Evolutionary conservation across 2,797 vertebrate species (phyloP).

Genomic region (Amblyopsis hoosieri): DNA sequence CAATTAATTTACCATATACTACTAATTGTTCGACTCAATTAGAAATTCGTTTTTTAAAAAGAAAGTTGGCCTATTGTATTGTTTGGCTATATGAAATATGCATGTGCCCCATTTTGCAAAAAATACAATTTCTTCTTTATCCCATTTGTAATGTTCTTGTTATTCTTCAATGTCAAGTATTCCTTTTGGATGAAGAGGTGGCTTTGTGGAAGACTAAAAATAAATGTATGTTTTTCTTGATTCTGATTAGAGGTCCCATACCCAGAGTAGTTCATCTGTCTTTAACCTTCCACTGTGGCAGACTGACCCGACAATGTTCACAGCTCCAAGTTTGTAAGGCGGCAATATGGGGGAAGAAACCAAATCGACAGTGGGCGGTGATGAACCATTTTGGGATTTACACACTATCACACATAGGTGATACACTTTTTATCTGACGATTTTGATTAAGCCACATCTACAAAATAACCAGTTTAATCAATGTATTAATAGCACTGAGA

Average conservation of each 20-base stretch:
- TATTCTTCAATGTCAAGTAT: constrained; percentile 46
- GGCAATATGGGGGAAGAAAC: constrained; percentile 38
- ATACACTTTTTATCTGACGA: no score
- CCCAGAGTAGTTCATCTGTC: constrained; percentile 53
- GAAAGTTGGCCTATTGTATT: background rate
- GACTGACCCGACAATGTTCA: no score
- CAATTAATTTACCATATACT: constrained; percentile 1
- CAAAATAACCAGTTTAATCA: no score
- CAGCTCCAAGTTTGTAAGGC: background rate
- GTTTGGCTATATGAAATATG: background rate
- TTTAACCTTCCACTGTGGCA: constrained; percentile 30
- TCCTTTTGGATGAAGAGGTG: constrained; percentile 57
- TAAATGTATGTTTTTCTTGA: constrained; percentile 57
- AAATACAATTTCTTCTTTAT: constrained; percentile 39
- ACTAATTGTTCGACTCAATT: background rate
- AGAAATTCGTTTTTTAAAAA: constrained; percentile 3
- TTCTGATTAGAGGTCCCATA: constrained; percentile 67
- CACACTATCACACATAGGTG: background rate
- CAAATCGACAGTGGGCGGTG: constrained; percentile 52
- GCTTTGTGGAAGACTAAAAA: constrained; percentile 53
- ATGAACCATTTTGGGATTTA: constrained; percentile 14
- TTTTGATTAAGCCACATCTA: no score
- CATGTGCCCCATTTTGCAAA: constrained; percentile 17
- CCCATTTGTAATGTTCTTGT: constrained; percentile 58
- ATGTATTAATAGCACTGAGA: no score